Percentiles rank a stretch among this genome's conserved stretches.
These are phyloP conservation scores for Plebejus argus DNA, from an alignment of 2,888 invertebrate genomes.

Conservation along the genomic window DNA sequence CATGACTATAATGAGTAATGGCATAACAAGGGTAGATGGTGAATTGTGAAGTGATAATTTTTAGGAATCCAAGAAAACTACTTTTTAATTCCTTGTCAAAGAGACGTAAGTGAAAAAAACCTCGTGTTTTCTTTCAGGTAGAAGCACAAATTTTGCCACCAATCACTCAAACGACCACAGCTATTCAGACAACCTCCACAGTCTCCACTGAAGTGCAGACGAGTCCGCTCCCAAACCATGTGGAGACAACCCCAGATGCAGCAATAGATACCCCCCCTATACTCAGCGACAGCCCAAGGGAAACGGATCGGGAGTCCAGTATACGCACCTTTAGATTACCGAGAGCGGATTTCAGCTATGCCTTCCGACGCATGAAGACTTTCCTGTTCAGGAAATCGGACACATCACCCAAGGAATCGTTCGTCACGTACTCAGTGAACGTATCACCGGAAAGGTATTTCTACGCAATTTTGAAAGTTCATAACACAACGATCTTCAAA, in stretches of 20 bases:
- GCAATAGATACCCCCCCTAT: conserved; percentile 30
- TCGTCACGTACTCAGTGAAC: conserved; percentile 52
- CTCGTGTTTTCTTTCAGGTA: neutral
- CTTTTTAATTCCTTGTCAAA: no score
- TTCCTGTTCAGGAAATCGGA: conserved; percentile 51
- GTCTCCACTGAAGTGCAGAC: conserved; percentile 27
- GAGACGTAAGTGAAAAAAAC: neutral
- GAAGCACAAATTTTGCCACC: conserved; percentile 33
- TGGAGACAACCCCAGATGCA: conserved; percentile 26
- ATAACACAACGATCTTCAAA: no score
- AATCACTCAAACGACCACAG: conserved; percentile 23
- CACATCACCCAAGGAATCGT: conserved; percentile 46
- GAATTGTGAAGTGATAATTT: no score
- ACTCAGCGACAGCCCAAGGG: conserved; percentile 35
- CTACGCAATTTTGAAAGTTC: no score
- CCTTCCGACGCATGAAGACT: conserved; percentile 58
- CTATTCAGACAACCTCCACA: neutral
- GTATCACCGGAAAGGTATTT: conserved; percentile 54
- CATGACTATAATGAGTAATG: no score
- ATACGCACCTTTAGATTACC: conserved; percentile 52
- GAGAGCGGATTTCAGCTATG: conserved; percentile 57
- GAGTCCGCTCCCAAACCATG: conserved; percentile 26
- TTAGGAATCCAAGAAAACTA: no score
- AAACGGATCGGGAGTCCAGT: conserved; percentile 41
- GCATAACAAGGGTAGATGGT: no score